These are phyloP conservation scores for Caenorhabditis angaria DNA, from an alignment of 2,888 invertebrate species.

Conservation along the genomic window DNA sequence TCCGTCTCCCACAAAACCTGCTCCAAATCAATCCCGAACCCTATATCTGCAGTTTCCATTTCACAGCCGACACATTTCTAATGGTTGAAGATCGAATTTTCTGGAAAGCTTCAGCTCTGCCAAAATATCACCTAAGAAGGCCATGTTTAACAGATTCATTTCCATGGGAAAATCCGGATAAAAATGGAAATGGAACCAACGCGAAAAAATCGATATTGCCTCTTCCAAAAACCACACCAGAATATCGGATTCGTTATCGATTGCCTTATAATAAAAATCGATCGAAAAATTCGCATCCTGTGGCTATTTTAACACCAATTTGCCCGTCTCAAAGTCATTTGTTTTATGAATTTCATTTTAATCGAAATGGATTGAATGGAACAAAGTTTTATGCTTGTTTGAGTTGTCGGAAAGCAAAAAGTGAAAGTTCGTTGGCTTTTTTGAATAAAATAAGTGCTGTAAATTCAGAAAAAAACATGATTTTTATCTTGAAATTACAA, in stretches of 20 bases:
- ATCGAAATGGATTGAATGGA: slow-evolving; percentile 41
- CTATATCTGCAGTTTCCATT: slow-evolving; percentile 43
- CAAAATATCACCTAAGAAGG: slow-evolving; percentile 33
- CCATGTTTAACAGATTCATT: slow-evolving; percentile 33
- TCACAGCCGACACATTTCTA: slow-evolving; percentile 36
- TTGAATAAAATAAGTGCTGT: neutral
- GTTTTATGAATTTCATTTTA: slow-evolving; percentile 53
- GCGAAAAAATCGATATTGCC: neutral
- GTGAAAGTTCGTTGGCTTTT: slow-evolving; percentile 33
- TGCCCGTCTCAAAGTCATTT: slow-evolving; percentile 37
- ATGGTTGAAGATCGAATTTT: slow-evolving; percentile 43
- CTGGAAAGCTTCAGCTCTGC: slow-evolving; percentile 40
- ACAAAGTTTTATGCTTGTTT: slow-evolving; percentile 55
- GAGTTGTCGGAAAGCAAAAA: slow-evolving; percentile 51
- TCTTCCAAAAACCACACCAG: neutral
- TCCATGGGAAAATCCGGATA: slow-evolving; percentile 32
- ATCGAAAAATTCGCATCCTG: slow-evolving; percentile 30
- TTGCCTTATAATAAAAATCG: slow-evolving; percentile 34
- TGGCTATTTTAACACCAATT: slow-evolving; percentile 45
- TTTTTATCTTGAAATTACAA: neutral
- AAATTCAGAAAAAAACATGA: neutral
- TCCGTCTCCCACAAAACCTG: slow-evolving; percentile 13
- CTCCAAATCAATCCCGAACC: slow-evolving; percentile 14
- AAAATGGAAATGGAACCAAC: slow-evolving; percentile 12
- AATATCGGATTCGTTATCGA: slow-evolving; percentile 31